Base-by-base conservation (phyloP, 2,113 vertebrate species). In the Stomatorhinus ivindoensis region DNA sequence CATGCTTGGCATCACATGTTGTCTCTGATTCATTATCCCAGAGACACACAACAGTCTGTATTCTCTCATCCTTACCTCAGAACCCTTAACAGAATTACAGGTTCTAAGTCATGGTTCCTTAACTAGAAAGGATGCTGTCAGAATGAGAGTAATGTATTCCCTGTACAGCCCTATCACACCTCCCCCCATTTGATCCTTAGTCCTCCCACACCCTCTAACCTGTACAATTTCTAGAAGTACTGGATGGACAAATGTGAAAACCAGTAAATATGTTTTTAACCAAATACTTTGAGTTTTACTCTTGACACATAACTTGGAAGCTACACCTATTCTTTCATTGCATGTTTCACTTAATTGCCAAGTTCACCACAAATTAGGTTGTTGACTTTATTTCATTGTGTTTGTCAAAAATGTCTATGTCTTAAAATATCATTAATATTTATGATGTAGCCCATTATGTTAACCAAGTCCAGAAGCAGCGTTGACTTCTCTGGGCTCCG, bases 71-170 rank as follows among this genome's bases (percentile, higher is more conserved):
- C 51, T 92, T 94, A 92, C 93, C 91, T 94, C 94, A 93, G 90
- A 86, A 93, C 42, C 91, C 92, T 92, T 93, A 6, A 42, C n/a
- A 35, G 10, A 88, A 90, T 90, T 90, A 88, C 65, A 82, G 86
- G 90, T 90, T 85, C 87, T 10, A 86, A 92, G 93, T 92, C 92
- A 88, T 87, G 90, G 92, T 94, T 93, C 94, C 95, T 95, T 95
- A 95, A 95, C 95, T 94, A 65, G n/a, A 65, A 65, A 65, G 58
- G 58, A 65, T 61, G 24, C 58, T 61, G 24, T 61, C 24, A 61
- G 58, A 61, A n/a, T 65, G 58, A 65, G 24, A 65, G 24, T 27
- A 58, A 58, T 24, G 8, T 65, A 27, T 65, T 65, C 61, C 61
- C 9, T 27, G 61, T 65, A 65, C 61, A 65, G n/a, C 61, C 3